Base-by-base conservation (phyloP, 1,140 invertebrate species). In the Phenacoccus solenopsis region DNA sequence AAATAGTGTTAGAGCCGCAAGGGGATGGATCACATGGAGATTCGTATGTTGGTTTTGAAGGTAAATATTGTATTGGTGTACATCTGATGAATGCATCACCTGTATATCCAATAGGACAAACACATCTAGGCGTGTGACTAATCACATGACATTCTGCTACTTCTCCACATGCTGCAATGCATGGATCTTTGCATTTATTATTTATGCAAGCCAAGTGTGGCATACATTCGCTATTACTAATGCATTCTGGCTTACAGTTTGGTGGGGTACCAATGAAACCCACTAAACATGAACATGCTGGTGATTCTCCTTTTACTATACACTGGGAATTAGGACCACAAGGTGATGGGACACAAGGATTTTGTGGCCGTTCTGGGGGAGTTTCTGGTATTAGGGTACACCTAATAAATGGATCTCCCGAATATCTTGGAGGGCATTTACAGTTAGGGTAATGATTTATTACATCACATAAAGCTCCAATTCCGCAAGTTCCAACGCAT, bases 61-160 rank as follows among this genome's bases (percentile, higher is more conserved):
- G 59, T 16, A 27, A 24, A 24, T 64, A 79, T 80, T 81, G 79
- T 75, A 82, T 74, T 24, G 76, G 73, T 67, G 78, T 78, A 76
- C 90, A 91, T 72, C 84, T 79, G 28, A 84, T 76, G 73, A 90
- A 90, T 38, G 90, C 88, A 83, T 92, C 87, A 35, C 90, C 89
- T 70, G 83, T 82, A 77, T 83, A 87, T 70, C 84, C 83, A 69
- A 81, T 74, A 22, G 82, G 81, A 76, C 90, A 91, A 75, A 83
- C 83, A 76, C 89, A 88, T 32, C 84, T 79, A 16, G 85, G 83
- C 25, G 79, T 81, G 75, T 88, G 86, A 76, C 86, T 88, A 28
- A 87, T 78, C 9, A 88, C 86, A 69, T 82, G 79, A 75, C 88
- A 90, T 70, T 86, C 82, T 16, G 88, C 85, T 73, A 82, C 82